Conservation (phyloP, 2,888 invertebrate genomes). For the Argyra leucocephala region DNA sequence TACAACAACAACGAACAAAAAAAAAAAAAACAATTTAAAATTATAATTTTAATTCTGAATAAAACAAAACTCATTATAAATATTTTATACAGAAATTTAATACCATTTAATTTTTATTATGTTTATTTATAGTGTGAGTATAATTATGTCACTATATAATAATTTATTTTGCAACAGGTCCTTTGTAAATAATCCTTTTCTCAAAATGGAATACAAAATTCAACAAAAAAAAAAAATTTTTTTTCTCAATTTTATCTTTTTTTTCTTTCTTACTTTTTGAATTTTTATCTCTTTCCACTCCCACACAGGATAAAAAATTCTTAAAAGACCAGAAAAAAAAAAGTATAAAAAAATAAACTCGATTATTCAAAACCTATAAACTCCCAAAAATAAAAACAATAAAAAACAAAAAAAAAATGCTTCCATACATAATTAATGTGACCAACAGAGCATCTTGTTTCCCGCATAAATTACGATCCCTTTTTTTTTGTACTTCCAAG, state of each 20-base stretch:
- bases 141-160: no score
- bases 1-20: no score
- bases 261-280: not conserved
- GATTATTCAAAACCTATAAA: not conserved
- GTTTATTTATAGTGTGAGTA: no score
- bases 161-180: not conserved
- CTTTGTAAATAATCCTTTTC: not conserved
- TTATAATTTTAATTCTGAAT: no score
- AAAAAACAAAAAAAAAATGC: not conserved
- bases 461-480: not conserved
- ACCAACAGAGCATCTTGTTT: constrained; percentile 4
- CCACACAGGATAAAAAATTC: no score
- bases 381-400: not conserved
- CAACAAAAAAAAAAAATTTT: not conserved
- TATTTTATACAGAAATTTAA: no score
- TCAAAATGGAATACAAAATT: not conserved
- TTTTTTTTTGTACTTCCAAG: not conserved
- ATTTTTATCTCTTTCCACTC: not conserved
- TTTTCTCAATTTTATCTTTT: not conserved
- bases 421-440: constrained; percentile 4
- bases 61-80: no score
- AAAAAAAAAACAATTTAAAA: no score
- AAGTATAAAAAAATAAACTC: not conserved
- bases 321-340: no score
- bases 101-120: no score